Percentiles rank a stretch among this genome's conserved stretches.
phyloP scores from a whole-genome alignment of 2,797 vertebrate genomes.

The Oreonectes daqikongensis region DNA sequence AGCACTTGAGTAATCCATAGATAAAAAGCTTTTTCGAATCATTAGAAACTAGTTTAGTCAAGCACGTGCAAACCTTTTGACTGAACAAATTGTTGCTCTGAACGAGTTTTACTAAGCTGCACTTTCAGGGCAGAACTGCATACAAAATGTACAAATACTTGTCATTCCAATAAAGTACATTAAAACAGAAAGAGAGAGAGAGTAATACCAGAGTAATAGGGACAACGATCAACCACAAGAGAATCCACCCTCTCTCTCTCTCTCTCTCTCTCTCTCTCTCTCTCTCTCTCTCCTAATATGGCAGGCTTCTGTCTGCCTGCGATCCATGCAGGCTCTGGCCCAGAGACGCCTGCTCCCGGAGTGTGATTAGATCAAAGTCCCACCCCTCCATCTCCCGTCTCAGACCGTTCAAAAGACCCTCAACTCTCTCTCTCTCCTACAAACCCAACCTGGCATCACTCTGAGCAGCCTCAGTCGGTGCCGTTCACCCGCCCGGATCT shows the following conservation, averaged over 20 bases:
- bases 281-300: conserved; percentile 79
- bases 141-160: background rate
- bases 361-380: conserved; percentile 78
- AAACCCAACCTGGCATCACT: conserved; percentile 19
- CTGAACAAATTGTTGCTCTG: background rate
- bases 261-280: conserved; percentile 64
- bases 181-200: conserved; percentile 12
- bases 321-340: conserved; percentile 77
- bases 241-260: conserved; percentile 55
- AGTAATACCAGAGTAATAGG: conserved; percentile 4
- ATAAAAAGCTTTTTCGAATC: background rate
- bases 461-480: background rate
- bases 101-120: too few relatives aligned
- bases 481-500: background rate
- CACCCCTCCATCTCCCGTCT: conserved; percentile 48
- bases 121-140: background rate
- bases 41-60: background rate
- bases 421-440: background rate
- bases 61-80: background rate
- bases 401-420: conserved; percentile 21
- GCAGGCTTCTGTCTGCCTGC: conserved; percentile 79
- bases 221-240: conserved; percentile 15
- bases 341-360: conserved; percentile 76
- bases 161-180: background rate
- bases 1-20: background rate